Evolutionary conservation across 1,140 invertebrate genomes (phyloP), one percentile per base, ranked within the genome.

Genomic region (Cherax destructor): DNA sequence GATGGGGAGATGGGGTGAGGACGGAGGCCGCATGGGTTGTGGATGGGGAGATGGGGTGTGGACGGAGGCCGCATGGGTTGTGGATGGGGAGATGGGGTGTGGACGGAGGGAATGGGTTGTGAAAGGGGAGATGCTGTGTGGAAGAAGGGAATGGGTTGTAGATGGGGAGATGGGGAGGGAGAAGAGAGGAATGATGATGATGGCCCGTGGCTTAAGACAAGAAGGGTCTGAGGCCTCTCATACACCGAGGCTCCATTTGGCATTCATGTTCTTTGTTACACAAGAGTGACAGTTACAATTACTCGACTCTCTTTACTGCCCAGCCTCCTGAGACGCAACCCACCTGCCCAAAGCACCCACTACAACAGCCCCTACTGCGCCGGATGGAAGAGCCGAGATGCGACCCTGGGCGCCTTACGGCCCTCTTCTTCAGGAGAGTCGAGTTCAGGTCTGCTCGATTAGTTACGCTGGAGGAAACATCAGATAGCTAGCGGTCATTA

Each of bases 231-330:
- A 30, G n/a, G 78, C 78, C 79, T 65, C 61, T 72, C 47, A 88
- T 74, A 88, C 78, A 74, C 61, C 79, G 61, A 30, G 79, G 78
- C 30, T 72, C 86, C 86, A 88, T 88, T 88, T 88, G 61, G 86
- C 86, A 88, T 88, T 88, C 86, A 81, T 88, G 86, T 80, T 88
- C 86, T 88, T 88, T 88, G 78, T 88, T 85, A 88, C 86, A 88
- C 86, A 72, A 81, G 86, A 72, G 47, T 72, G 86, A 88, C 86
- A 88, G 59, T 88, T 88, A 88, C 86, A 88, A 88, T 88, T 88
- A 88, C 86, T 65, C 47, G 77, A 65, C 79, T 80, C 86, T 88
- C 86, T 88, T 88, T 88, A 88, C 86, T 81, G 86, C 72, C 86
- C 24, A 11, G 59, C 10, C 61, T 47, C 41, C 47, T 24, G n/a